These are phyloP conservation scores for Micropterix aruncella DNA, from an alignment of 2,888 invertebrate genomes.

Conservation along the genomic window DNA sequence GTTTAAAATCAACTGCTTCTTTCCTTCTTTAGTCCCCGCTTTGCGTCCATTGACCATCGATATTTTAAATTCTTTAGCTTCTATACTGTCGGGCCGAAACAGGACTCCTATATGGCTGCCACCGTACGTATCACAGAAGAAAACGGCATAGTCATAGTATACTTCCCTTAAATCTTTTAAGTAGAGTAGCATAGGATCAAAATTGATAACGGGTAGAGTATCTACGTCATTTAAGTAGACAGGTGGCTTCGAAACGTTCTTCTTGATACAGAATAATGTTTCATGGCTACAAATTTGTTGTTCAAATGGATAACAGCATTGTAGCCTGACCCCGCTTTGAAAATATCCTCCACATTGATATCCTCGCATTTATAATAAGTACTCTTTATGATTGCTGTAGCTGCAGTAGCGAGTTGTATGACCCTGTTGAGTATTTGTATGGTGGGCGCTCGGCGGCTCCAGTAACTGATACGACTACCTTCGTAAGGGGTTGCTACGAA, in stretches of 20 bases:
- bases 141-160: conserved; percentile 66
- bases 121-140: conserved; percentile 84
- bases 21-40: conserved; percentile 23
- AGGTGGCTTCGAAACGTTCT: conserved; percentile 7
- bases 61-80: conserved; percentile 41
- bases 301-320: conserved; percentile 61
- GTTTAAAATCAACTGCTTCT: conserved; percentile 41
- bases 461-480: conserved; percentile 43
- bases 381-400: conserved; percentile 38
- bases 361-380: conserved; percentile 18
- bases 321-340: conserved; percentile 48
- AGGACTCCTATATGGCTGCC: conserved; percentile 73
- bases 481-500: conserved; percentile 74
- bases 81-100: conserved; percentile 58
- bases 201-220: conserved; percentile 56
- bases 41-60: conserved; percentile 30
- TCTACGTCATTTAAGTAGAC: conserved; percentile 16
- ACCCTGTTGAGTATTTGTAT: conserved; percentile 46
- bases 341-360: conserved; percentile 33
- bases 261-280: conserved; percentile 21
- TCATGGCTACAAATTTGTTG: conserved; percentile 25
- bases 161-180: conserved; percentile 62
- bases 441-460: conserved; percentile 46
- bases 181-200: conserved; percentile 59
- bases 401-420: conserved; percentile 44